These are phyloP conservation scores for Sebastes reedi DNA, from an alignment of 2,797 vertebrate species.

Conservation along the genomic window DNA sequence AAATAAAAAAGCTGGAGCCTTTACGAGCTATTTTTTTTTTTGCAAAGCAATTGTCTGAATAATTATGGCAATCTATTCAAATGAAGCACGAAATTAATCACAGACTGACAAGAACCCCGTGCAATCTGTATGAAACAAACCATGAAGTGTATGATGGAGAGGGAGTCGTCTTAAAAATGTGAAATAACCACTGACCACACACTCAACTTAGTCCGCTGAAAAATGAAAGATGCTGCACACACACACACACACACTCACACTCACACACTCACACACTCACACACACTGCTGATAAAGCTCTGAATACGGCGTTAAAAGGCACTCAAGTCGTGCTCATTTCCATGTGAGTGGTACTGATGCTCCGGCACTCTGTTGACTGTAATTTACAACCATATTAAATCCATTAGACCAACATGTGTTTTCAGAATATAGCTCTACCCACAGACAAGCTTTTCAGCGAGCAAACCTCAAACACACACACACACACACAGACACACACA, in stretches of 20 bases:
- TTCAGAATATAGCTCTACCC: constrained; percentile 53
- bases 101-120: neutral
- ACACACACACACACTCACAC: neutral
- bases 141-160: neutral
- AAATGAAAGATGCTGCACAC: constrained; percentile 21
- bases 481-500: neutral
- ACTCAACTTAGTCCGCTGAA: constrained; percentile 9
- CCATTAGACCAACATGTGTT: constrained; percentile 78
- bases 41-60: constrained; percentile 21
- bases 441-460: constrained; percentile 53
- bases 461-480: constrained; percentile 51
- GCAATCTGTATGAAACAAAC: neutral
- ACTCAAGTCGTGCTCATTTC: constrained; percentile 62
- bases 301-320: constrained; percentile 55
- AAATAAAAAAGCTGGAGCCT: constrained; percentile 1
- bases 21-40: constrained; percentile 8
- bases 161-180: neutral
- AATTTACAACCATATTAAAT: constrained; percentile 77
- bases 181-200: constrained; percentile 14
- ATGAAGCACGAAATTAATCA: constrained; percentile 43
- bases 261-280: neutral
- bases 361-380: constrained; percentile 54
- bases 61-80: constrained; percentile 33
- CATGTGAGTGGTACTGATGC: constrained; percentile 62
- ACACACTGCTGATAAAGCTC: constrained; percentile 34